These are phyloP conservation scores for Tursiops truncatus DNA, from an alignment of 2,113 vertebrate species.

Conservation along the genomic window DNA sequence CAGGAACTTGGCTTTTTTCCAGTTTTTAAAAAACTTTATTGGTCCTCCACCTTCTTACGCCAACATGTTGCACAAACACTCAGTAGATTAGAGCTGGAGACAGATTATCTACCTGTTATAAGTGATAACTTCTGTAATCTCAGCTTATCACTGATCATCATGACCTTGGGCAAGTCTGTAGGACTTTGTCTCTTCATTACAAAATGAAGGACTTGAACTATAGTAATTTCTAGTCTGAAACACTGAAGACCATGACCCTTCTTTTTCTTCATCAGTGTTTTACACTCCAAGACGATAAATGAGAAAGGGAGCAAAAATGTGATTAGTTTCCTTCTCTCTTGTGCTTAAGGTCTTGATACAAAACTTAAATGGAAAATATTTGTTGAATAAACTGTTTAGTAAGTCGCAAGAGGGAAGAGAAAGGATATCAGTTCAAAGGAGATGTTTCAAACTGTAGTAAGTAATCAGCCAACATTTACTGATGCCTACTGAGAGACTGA, in stretches of 20 bases:
- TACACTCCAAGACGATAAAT: neutral
- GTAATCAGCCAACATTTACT: neutral
- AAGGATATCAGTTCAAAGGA: neutral
- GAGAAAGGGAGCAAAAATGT: neutral
- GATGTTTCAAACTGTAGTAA: neutral
- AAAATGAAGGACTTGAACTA: neutral
- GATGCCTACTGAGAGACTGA: neutral
- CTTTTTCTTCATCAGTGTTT: neutral
- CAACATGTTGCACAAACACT: neutral
- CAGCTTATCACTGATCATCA: neutral
- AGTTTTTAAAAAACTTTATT: neutral
- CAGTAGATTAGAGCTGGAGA: neutral
- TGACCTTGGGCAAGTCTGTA: neutral
- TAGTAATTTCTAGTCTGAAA: neutral
- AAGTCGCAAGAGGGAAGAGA: neutral
- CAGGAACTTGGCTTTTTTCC: neutral
- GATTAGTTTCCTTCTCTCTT: neutral
- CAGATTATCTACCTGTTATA: neutral
- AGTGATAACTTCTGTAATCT: neutral
- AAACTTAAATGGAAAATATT: conserved; percentile 15
- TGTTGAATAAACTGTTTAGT: neutral
- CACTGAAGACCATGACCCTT: neutral
- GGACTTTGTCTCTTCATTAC: neutral
- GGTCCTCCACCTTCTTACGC: neutral
- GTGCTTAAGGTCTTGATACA: neutral